phyloP scores from a whole-genome alignment of 2,113 vertebrate genomes.

The Columba livia region DNA sequence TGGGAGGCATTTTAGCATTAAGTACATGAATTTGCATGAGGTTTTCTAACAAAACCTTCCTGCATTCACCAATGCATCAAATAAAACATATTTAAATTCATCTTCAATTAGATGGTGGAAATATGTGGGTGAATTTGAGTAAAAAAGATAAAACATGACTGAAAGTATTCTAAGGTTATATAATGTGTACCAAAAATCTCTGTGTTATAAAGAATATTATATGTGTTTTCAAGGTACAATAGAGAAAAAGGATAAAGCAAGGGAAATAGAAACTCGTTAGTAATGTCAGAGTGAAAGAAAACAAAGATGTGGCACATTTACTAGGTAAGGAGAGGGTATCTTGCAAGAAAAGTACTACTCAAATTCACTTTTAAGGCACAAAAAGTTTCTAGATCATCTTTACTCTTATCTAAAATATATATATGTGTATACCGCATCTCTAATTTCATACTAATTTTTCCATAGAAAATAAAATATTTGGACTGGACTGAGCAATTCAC shows the following conservation, averaged over 20 bases:
- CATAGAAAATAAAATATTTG: not conserved
- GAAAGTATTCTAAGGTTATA: not conserved
- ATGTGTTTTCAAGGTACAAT: not conserved
- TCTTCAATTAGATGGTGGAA: conserved; percentile 22
- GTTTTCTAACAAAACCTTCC: conserved; percentile 34
- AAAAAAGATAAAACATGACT: not conserved
- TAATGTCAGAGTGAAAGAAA: not conserved
- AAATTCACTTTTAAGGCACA: not conserved
- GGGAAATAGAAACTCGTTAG: not conserved
- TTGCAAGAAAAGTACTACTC: not conserved
- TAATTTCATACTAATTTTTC: not conserved
- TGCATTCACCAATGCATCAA: conserved; percentile 36
- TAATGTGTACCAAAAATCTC: fast-evolving
- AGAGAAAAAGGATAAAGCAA: not conserved
- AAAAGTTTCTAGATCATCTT: not conserved
- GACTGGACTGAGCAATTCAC: not conserved
- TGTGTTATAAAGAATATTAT: not conserved
- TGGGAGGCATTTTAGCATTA: conserved; percentile 66
- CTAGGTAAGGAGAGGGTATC: not conserved
- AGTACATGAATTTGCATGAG: conserved; percentile 74
- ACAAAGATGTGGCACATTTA: not conserved
- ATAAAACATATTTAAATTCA: conserved; percentile 36
- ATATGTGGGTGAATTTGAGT: not conserved
- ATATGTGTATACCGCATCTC: fast-evolving
- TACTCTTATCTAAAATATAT: not conserved